These are phyloP conservation scores for Eurystomus glaucurus DNA, from an alignment of 2,797 vertebrate species.

Conservation along the genomic window DNA sequence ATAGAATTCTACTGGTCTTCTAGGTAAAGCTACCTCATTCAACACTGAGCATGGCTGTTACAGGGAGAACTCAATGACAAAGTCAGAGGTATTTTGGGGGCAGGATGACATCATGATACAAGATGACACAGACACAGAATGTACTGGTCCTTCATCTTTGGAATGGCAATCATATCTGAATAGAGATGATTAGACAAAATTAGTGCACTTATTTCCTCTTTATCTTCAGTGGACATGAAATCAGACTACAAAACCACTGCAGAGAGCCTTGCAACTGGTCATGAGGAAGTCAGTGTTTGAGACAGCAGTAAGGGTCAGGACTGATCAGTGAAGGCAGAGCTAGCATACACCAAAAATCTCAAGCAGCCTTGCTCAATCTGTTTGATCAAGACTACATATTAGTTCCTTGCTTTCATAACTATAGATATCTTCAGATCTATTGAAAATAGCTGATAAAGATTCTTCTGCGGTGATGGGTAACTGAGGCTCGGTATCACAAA, in stretches of 20 bases:
- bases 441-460: not conserved
- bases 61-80: not conserved
- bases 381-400: not conserved
- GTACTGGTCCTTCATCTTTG: not conserved
- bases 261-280: not conserved
- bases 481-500: not conserved
- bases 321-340: not conserved
- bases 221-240: not conserved
- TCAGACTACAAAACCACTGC: not conserved
- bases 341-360: not conserved
- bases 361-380: not conserved
- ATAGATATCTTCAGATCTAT: not conserved
- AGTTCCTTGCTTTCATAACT: not conserved
- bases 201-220: not conserved
- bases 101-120: not conserved
- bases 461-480: not conserved
- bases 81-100: not conserved
- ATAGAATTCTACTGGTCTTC: not conserved
- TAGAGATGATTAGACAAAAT: not conserved
- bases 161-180: not conserved
- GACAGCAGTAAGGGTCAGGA: not conserved
- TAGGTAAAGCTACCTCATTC: not conserved
- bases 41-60: rapidly evolving
- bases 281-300: not conserved
- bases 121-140: not conserved